Conservation (phyloP, 2,113 vertebrate genomes). For the Muntiacus reevesi region DNA sequence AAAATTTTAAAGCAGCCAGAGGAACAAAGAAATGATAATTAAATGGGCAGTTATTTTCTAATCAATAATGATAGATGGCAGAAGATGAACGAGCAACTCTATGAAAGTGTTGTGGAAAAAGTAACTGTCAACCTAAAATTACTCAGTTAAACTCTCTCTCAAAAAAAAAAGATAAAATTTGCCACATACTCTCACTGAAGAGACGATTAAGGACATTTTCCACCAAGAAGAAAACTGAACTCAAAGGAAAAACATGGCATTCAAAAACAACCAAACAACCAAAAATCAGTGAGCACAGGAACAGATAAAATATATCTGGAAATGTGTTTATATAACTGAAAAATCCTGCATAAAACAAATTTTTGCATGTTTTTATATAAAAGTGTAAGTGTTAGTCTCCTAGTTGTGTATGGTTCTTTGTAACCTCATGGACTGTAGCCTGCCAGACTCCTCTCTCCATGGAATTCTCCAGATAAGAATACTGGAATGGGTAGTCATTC, state of each 20-base stretch:
- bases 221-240: not conserved
- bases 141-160: not conserved
- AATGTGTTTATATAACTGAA: not conserved
- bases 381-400: not conserved
- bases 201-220: not conserved
- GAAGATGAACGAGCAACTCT: not conserved
- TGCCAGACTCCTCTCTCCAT: not conserved
- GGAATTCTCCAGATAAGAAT: not conserved
- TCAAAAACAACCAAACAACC: not conserved
- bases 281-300: not conserved
- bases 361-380: not conserved
- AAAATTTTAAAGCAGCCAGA: not conserved
- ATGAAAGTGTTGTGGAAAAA: not conserved
- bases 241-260: not conserved
- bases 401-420: not conserved
- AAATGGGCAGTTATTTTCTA: not conserved
- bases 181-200: not conserved
- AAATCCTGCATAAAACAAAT: not conserved
- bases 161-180: not conserved
- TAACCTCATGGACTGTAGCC: not conserved
- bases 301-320: not conserved
- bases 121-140: not conserved
- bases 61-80: not conserved
- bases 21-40: not conserved
- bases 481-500: not conserved